Evolutionary conservation across 2,113 vertebrate genomes (phyloP), one percentile per base, ranked within the genome.

Genomic region (Rynchops niger): DNA sequence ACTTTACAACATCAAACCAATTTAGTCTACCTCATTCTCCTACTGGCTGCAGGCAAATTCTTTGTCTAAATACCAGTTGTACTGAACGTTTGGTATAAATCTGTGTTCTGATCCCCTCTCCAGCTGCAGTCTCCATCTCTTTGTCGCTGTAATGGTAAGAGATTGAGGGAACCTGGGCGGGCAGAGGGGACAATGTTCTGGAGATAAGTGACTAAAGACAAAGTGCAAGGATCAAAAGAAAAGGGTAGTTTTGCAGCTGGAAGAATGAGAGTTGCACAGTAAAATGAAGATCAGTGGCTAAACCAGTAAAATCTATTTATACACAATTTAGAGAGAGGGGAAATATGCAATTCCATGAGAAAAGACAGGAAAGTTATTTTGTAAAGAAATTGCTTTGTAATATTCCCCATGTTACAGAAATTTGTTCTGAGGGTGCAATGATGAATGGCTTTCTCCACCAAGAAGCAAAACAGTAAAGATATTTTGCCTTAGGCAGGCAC

Each of bases 31-130:
- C 23, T 94, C n/a, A 50, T 94, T 89, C 29, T 95, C 21, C 66
- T 82, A 65, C 42, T 49, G 38, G 43, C 87, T 94, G 47, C 59
- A 90, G 89, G 78, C 79, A 94, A 93, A 91, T 70, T 92, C 32
- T n/a, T 86, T 88, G 80, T 70, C 73, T 80, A 91, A 97, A 90
- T 94, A 93, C 18, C 73, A 93, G 25, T 58, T 82, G 42, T 56
- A 72, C 42, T 73, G 62, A 97, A 82, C 0, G 0, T 73, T 88
- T 42, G 73, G 36, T 62, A 72, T 91, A 77, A 85, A 67, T 71
- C 26, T 70, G 15, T 67, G 45, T 72, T 93, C 25, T 22, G 66
- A 61, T 19, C 23, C 32, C 9, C 20, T 81, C 26, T 78, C 8
- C 27, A 80, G 26, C 42, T 94, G 36, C 45, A 86, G 15, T 50